phyloP scores from a whole-genome alignment of 1,140 invertebrate genomes.

The Drosophila kohkoa region DNA sequence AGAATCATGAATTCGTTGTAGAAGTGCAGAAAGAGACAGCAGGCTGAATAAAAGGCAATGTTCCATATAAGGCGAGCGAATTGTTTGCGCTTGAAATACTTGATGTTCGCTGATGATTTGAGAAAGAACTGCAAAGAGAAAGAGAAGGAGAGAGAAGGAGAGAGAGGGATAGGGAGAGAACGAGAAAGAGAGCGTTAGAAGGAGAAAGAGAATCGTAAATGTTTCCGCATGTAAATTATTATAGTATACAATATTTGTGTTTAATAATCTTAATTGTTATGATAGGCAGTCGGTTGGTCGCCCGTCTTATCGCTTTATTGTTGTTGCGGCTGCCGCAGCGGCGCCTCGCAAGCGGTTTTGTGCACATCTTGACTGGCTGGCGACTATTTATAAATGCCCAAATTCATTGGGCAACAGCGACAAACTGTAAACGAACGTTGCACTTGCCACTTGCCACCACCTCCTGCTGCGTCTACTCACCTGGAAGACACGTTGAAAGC shows the following conservation, averaged over 20 bases:
- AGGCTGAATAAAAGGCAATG: constrained; percentile 78
- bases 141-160: neutral
- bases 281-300: neutral
- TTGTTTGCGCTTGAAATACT: constrained; percentile 80
- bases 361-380: constrained; percentile 29
- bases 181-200: neutral
- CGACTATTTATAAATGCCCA: constrained; percentile 71
- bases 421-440: constrained; percentile 38
- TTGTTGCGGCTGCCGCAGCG: neutral
- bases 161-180: neutral
- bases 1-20: constrained; percentile 82
- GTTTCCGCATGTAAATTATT: neutral
- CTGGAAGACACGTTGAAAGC: constrained; percentile 78
- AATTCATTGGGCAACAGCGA: constrained; percentile 48
- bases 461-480: constrained; percentile 39
- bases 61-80: constrained; percentile 81
- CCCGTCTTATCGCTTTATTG: constrained; percentile 13
- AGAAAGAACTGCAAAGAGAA: constrained; percentile 67
- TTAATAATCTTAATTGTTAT: constrained; percentile 10
- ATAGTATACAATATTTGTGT: neutral
- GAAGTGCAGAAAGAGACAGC: constrained; percentile 75
- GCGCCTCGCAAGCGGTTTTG: neutral
- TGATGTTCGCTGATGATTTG: constrained; percentile 74
- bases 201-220: neutral
- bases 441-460: neutral